A percentile compares a stretch with the other conserved stretches of the same genome.
Conservation (phyloP, 2,113 vertebrate genomes). For the Myrmecophaga tridactyla region DNA sequence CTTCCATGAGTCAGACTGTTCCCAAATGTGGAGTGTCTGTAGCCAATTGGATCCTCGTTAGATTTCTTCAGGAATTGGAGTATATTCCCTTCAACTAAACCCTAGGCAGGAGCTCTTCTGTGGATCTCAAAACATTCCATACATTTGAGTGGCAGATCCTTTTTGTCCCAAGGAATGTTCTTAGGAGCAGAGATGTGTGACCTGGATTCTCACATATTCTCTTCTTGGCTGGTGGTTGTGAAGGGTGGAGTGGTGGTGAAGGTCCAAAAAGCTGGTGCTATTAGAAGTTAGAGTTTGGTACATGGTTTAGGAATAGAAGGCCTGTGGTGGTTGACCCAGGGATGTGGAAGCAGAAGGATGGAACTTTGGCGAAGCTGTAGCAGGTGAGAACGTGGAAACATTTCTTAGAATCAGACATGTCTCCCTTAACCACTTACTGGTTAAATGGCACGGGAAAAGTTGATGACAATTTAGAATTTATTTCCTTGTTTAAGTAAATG, state of each 20-base stretch:
- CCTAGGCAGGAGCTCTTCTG: neutral
- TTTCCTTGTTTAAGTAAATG: neutral
- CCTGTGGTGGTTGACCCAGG: neutral
- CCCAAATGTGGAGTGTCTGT: neutral
- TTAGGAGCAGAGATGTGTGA: neutral
- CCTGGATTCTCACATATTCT: neutral
- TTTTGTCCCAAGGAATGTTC: neutral
- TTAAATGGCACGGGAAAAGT: neutral
- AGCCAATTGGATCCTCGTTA: neutral
- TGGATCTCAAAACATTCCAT: neutral
- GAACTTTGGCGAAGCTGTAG: neutral
- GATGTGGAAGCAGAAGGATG: neutral
- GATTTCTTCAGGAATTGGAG: constrained; percentile 15
- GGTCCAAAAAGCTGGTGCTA: neutral
- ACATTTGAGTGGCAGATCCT: neutral
- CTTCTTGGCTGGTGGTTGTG: neutral
- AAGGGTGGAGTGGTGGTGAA: neutral
- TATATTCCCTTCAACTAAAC: neutral
- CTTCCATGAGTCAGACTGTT: neutral
- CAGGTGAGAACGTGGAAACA: neutral
- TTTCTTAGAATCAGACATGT: neutral
- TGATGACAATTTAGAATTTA: neutral
- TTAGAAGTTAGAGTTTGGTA: neutral
- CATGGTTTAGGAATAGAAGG: neutral
- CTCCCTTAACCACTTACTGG: neutral